Evolutionary conservation across 2,797 vertebrate species (phyloP).

Genomic region (Lagocephalus sceleratus): DNA sequence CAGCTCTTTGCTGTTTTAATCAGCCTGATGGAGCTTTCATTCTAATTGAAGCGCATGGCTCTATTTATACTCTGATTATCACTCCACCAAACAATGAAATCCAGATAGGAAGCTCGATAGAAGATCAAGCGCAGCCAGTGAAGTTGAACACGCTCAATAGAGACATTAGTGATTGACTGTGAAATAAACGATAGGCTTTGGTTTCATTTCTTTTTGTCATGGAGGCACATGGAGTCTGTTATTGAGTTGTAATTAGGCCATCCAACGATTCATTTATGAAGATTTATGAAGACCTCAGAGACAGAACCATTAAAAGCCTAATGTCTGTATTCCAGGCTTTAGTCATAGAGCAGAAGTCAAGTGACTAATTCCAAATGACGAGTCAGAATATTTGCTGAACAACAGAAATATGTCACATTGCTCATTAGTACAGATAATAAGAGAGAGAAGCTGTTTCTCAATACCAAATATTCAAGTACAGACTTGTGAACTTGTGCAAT

Average conservation of each 20-base stretch:
- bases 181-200: too few species aligned
- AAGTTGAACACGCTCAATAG: constrained; percentile 16
- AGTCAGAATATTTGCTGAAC: too few species aligned
- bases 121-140: constrained; percentile 16
- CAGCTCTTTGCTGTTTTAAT: constrained; percentile 31
- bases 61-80: constrained; percentile 44
- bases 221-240: constrained; percentile 5
- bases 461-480: too few species aligned
- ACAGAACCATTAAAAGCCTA: too few species aligned
- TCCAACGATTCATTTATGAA: not conserved
- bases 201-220: constrained; percentile 1
- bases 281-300: too few species aligned
- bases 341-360: too few species aligned
- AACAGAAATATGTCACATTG: too few species aligned
- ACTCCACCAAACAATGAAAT: constrained; percentile 15
- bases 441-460: too few species aligned
- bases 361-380: too few species aligned
- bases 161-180: constrained; percentile 15
- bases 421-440: too few species aligned
- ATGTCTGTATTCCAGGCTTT: too few species aligned
- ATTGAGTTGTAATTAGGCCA: constrained; percentile 4
- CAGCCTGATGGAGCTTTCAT: constrained; percentile 45
- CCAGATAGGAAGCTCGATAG: constrained; percentile 25
- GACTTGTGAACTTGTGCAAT: too few species aligned
- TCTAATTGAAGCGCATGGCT: constrained; percentile 33